phyloP scores from a whole-genome alignment of 1,140 invertebrate genomes.

The Diprion similis region DNA sequence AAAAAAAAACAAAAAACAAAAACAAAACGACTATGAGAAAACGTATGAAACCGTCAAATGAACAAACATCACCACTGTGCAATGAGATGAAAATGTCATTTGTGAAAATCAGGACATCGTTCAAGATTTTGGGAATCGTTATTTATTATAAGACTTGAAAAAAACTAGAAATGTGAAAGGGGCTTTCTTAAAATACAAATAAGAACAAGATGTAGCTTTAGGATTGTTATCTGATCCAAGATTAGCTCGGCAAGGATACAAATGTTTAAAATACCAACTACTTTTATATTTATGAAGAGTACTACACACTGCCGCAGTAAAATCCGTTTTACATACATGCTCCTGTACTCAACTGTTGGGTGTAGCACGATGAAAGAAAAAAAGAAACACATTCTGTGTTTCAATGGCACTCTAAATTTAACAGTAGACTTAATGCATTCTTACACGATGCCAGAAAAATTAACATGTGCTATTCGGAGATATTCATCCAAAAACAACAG shows the following conservation, averaged over 20 bases:
- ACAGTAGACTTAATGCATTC: constrained; percentile 38
- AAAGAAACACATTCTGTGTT: constrained; percentile 36
- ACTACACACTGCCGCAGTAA: constrained; percentile 23
- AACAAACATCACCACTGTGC: constrained; percentile 37
- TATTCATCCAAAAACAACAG: constrained; percentile 39
- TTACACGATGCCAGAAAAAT: constrained; percentile 35
- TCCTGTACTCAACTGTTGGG: constrained; percentile 24
- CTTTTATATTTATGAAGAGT: constrained; percentile 36
- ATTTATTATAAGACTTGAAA: constrained; percentile 41
- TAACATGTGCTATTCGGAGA: constrained; percentile 39
- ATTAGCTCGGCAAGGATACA: constrained; percentile 31
- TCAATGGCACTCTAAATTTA: constrained; percentile 37
- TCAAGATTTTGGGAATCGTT: constrained; percentile 44
- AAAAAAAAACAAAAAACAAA: constrained; percentile 32
- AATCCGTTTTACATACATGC: constrained; percentile 21
- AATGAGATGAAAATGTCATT: constrained; percentile 36
- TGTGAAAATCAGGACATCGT: constrained; percentile 37
- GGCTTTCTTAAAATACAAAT: neutral
- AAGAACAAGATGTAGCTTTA: constrained; percentile 40
- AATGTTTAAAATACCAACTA: constrained; percentile 16
- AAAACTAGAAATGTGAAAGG: neutral
- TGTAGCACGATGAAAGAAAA: constrained; percentile 34
- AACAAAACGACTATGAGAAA: neutral
- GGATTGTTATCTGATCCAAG: constrained; percentile 38
- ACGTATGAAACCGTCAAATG: neutral